A percentile compares a stretch with the other conserved stretches of the same genome.
These are phyloP conservation scores for Leucophenga varia DNA, from an alignment of 1,140 invertebrate genomes.

Conservation along the genomic window DNA sequence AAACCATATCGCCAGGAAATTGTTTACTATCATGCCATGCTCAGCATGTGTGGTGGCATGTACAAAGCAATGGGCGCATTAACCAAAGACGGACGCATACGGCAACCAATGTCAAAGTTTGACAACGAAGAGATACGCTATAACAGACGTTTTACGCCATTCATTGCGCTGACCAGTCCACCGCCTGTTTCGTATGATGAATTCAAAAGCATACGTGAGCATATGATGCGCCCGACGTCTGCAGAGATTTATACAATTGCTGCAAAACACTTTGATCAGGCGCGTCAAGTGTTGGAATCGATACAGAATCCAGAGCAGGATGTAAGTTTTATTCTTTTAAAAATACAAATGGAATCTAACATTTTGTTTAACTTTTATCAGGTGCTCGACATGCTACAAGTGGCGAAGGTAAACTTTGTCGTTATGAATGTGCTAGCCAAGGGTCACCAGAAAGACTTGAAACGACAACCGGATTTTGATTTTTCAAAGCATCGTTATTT, in stretches of 20 bases:
- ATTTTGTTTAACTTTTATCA: slow-evolving; percentile 55
- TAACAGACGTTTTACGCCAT: slow-evolving; percentile 89
- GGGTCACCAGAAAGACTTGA: slow-evolving; percentile 85
- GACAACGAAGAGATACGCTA: slow-evolving; percentile 93
- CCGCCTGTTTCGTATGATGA: slow-evolving; percentile 87
- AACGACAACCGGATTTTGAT: slow-evolving; percentile 83
- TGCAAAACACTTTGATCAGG: slow-evolving; percentile 90
- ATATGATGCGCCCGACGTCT: slow-evolving; percentile 39
- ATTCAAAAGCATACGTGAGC: slow-evolving; percentile 69
- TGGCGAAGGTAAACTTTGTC: slow-evolving; percentile 93
- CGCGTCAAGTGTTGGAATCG: slow-evolving; percentile 78
- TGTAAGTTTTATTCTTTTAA: slow-evolving; percentile 59
- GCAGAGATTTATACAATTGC: slow-evolving; percentile 73
- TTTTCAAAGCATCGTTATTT: slow-evolving; percentile 87
- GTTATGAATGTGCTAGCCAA: slow-evolving; percentile 88
- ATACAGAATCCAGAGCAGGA: slow-evolving; percentile 77
- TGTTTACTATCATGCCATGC: slow-evolving; percentile 83
- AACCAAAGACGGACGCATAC: slow-evolving; percentile 65
- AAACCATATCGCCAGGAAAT: slow-evolving; percentile 82
- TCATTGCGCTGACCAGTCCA: slow-evolving; percentile 82
- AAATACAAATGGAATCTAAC: neutral
- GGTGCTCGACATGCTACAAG: slow-evolving; percentile 80
- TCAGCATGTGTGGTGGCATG: slow-evolving; percentile 92
- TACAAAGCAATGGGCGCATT: slow-evolving; percentile 71
- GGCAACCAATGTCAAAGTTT: slow-evolving; percentile 79